A percentile compares a stretch with the other conserved stretches of the same genome.
Evolutionary conservation across 1,140 invertebrate species (phyloP).

Genomic region (Thrips palmi): DNA sequence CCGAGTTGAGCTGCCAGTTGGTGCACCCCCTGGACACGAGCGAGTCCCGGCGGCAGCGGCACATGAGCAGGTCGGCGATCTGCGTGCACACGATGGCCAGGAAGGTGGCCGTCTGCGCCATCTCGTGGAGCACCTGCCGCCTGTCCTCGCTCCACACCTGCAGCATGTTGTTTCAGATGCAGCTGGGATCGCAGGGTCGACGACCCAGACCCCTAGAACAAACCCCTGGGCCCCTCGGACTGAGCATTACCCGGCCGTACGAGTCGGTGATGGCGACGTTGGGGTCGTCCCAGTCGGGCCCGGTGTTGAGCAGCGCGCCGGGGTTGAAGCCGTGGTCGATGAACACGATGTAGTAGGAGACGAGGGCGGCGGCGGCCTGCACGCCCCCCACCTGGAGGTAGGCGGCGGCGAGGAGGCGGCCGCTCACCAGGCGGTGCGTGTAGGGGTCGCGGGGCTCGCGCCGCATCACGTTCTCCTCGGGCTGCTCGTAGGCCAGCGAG

Average conservation of each 20-base stretch:
- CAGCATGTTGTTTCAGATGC: too few relatives aligned
- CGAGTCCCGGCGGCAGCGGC: too few relatives aligned
- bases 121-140: conserved; percentile 51
- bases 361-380: conserved; percentile 69
- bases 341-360: conserved; percentile 67
- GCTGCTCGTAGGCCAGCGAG: conserved; percentile 43
- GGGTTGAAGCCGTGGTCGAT: conserved; percentile 67
- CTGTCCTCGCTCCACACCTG: conserved; percentile 58
- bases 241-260: too few relatives aligned
- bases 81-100: conserved; percentile 69
- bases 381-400: conserved; percentile 57
- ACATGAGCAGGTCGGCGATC: conserved; percentile 66
- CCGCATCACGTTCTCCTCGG: conserved; percentile 48
- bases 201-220: too few relatives aligned
- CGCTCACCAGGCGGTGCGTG: conserved; percentile 55
- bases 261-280: conserved; percentile 52
- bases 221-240: too few relatives aligned
- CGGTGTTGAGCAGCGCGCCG: conserved; percentile 36
- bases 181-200: too few relatives aligned
- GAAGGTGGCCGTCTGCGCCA: too few relatives aligned
- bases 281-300: conserved; percentile 51
- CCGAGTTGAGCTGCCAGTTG: too few relatives aligned
- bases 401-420: conserved; percentile 32
- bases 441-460: not conserved
- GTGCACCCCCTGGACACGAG: too few relatives aligned